These are phyloP conservation scores for Gila robusta DNA, from an alignment of 2,797 vertebrate species.

Conservation along the genomic window DNA sequence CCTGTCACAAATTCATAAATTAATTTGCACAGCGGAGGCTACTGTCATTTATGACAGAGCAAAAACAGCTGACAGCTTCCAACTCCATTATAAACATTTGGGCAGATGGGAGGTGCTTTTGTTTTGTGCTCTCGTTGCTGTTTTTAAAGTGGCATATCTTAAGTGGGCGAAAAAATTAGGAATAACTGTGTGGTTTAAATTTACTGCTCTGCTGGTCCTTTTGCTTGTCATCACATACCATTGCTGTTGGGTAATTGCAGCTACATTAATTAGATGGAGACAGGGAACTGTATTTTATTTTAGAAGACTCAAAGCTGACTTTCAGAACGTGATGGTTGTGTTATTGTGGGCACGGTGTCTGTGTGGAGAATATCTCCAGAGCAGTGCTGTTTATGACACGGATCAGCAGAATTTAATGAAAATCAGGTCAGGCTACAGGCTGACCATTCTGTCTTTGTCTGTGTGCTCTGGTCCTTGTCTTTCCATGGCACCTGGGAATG, in stretches of 20 bases:
- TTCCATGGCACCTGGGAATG: constrained; percentile 44
- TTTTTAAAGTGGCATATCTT: background rate
- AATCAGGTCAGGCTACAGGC: constrained; percentile 32
- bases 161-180: background rate
- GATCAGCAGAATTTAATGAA: constrained; percentile 42
- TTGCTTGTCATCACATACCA: background rate
- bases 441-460: constrained; percentile 46
- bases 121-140: constrained; percentile 3
- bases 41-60: constrained; percentile 6
- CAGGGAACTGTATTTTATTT: constrained; percentile 10
- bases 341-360: constrained; percentile 7
- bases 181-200: constrained; percentile 13
- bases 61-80: constrained; percentile 65
- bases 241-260: background rate
- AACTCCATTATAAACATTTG: constrained; percentile 39
- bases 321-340: background rate
- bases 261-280: background rate
- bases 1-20: constrained; percentile 72
- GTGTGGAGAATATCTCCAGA: constrained; percentile 39
- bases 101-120: constrained; percentile 57
- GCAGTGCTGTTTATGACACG: constrained; percentile 42
- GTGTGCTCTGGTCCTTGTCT: constrained; percentile 45
- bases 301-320: background rate
- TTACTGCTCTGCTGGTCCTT: background rate
- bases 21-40: constrained; percentile 65